phyloP scores from a whole-genome alignment of 1,140 invertebrate genomes.

The Musca vetustissima region DNA sequence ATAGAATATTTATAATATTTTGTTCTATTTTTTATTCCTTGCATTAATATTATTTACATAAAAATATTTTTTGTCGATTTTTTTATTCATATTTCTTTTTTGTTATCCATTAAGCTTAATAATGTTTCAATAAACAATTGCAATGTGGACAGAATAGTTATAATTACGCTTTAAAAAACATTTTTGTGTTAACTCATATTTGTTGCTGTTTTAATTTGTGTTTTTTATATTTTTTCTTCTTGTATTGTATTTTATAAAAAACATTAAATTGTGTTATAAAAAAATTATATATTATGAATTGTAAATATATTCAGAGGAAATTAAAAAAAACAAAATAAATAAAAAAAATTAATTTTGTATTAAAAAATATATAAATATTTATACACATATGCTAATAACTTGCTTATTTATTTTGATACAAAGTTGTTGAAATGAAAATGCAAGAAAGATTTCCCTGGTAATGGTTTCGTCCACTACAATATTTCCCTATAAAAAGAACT shows the following conservation, averaged over 20 bases:
- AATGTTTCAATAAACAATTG: slow-evolving; percentile 29
- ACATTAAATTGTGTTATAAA: not conserved
- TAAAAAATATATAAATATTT: too few species aligned
- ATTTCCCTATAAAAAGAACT: too few species aligned
- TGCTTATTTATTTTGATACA: too few species aligned
- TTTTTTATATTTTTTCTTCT: not conserved
- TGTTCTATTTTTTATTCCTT: slow-evolving; percentile 11
- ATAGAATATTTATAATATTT: slow-evolving; percentile 29
- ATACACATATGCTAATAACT: too few species aligned
- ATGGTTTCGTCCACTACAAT: too few species aligned
- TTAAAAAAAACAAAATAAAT: too few species aligned
- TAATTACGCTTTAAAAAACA: slow-evolving; percentile 9
- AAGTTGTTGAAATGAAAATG: too few species aligned
- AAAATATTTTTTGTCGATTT: not conserved
- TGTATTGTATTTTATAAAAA: slow-evolving; percentile 13
- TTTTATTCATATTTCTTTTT: slow-evolving; percentile 20
- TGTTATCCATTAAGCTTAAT: slow-evolving; percentile 10
- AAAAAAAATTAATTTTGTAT: too few species aligned
- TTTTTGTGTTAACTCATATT: too few species aligned
- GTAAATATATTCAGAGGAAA: too few species aligned
- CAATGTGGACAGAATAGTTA: slow-evolving; percentile 30
- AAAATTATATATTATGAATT: too few species aligned
- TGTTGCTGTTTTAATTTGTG: not conserved
- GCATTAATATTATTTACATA: slow-evolving; percentile 13
- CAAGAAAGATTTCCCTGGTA: too few species aligned